Evolutionary conservation across 2,888 invertebrate species (phyloP).

Genomic region (Byasa hedistus): DNA sequence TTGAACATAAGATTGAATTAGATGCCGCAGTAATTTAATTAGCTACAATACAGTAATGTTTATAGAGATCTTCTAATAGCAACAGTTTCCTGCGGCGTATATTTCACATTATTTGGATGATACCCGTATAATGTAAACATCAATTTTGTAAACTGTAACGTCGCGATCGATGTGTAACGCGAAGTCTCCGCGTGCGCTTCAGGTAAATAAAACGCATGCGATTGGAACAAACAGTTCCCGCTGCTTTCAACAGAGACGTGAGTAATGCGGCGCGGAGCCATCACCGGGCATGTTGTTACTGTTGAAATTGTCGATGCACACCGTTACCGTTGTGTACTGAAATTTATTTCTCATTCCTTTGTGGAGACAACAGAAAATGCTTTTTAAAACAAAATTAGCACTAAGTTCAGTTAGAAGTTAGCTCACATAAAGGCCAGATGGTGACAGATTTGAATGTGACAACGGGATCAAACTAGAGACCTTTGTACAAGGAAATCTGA

Average conservation of each 20-base stretch:
- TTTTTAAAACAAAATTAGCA: no score
- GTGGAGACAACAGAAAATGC: neutral
- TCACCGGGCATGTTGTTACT: constrained; percentile 8
- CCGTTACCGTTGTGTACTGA: constrained; percentile 6
- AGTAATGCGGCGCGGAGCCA: constrained; percentile 16
- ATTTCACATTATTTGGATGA: neutral
- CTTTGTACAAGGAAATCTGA: no score
- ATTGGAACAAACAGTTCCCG: constrained; percentile 19
- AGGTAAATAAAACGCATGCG: constrained; percentile 26
- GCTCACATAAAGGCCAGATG: no score
- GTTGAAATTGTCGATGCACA: constrained; percentile 11
- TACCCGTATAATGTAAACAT: neutral
- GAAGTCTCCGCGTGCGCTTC: constrained; percentile 17
- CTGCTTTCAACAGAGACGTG: constrained; percentile 16
- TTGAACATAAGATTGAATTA: no score
- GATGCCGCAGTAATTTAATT: no score
- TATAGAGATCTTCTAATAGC: no score
- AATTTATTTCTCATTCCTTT: constrained; percentile 3
- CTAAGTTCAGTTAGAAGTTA: no score
- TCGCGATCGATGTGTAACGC: neutral
- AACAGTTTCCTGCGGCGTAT: neutral
- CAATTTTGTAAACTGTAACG: neutral
- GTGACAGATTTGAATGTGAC: no score
- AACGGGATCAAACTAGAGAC: no score
- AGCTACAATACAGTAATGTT: no score